Evolutionary conservation across 2,888 invertebrate species (phyloP), one percentile per base, ranked within the genome.

Genomic region (Apotomis capreana): DNA sequence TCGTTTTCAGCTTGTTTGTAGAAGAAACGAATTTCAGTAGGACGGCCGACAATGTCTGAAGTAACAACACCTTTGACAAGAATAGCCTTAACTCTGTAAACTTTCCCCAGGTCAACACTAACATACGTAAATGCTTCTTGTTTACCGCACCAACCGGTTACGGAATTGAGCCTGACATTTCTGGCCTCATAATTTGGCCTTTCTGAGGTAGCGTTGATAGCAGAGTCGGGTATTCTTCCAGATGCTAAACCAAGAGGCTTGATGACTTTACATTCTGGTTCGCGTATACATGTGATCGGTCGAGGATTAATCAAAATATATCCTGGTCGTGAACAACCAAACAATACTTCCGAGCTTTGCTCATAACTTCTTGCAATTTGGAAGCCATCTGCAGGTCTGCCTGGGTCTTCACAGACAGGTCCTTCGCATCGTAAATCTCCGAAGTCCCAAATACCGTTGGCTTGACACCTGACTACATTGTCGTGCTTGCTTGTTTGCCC

Each of bases 71-170:
- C 98, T 90, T 98, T 98, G 0, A 98, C 98, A 52, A 98, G 93
- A 79, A 98, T 98, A 26, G 98, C 98, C 89, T 98, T 98, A 0
- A 98, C 97, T 78, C 98, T 95, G 86, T 96, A 97, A n/a, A 98
- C 96, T 90, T 97, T 96, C 55, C 98, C 98, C 76, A 99, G 94
- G 88, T 99, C 99, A 0, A 99, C 98, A 82, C 97, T 98, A 6
- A 98, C 97, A 81, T 98, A 99, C 0, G 98, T 98, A 83, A 99
- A 98, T 0, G 98, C 97, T 91, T 99, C 99, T 91, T 97, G 97
- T 82, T 98, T 98, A n/a, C 98, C 98, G 89, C 98, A 98, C 98
- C 98, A 98, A 15, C 98, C 98, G 60, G 98, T 98, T 3, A 98
- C 98, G 0, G 98, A 98, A 85, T 98, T 98, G 51, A 98, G 91